Evolutionary conservation across 2,888 invertebrate species (phyloP), one percentile per base, ranked within the genome.

Genomic region (Ectropis crepuscularia): DNA sequence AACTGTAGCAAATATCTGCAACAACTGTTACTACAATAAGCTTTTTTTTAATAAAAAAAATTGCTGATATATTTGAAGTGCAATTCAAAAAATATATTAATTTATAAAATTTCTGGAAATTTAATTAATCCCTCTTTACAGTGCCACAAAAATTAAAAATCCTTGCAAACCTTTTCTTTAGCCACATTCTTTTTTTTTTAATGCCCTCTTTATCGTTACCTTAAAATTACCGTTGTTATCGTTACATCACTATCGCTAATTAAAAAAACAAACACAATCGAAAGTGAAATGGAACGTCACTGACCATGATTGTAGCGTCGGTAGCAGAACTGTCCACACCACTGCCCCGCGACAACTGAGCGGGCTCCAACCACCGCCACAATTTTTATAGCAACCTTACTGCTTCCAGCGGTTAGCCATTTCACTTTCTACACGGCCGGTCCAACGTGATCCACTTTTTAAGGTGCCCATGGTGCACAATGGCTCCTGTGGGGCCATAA

Each of bases 401-500:
- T 77, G 79, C 81, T 74, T 76, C 79, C n/a, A n/a, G 78, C 77
- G 77, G 88, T 47, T 12, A 48, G n/a, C 42, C 43, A 37, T 91
- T 91, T 92, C 92, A 92, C 92, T 92, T 92, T 92, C 92, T 90
- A 90, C 86, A 70, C 72, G 70, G 82, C 86, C 85, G 82, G 83
- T 83, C 82, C 70, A 77, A 80, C 85, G 75, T 86, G 89, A 85
- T 87, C 89, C 83, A 89, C 89, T 89, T 91, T 51, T 88, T 89
- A 76, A 76, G 79, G 77, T 78, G 74, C 74, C 72, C 74, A 70
- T 79, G 76, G 78, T 81, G 77, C 81, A 85, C 81, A 82, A 54
- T 38, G 54, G 45, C 54, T 54, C 54, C 54, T 46, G 54, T 16
- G 38, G 38, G 53, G 54, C 54, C 5, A 42, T 51, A 38, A 50